Evolutionary conservation across 2,888 invertebrate species (phyloP).

Genomic region (Mycalesis mineus): DNA sequence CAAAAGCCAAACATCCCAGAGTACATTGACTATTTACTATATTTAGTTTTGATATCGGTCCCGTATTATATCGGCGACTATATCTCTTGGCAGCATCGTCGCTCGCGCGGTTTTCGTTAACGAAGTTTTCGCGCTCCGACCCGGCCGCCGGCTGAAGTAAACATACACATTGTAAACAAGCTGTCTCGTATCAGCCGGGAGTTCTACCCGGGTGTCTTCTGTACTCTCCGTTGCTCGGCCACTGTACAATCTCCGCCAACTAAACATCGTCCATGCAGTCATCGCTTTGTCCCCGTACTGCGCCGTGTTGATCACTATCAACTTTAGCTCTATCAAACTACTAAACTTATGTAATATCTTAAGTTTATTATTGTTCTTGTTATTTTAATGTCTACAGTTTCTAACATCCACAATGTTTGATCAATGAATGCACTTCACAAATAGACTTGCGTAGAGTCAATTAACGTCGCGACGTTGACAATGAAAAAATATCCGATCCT

Average conservation of each 20-base stretch:
- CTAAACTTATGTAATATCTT: too few relatives aligned
- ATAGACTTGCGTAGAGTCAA: background rate
- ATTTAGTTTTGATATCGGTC: slow-evolving; percentile 50
- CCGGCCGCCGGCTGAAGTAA: slow-evolving; percentile 66
- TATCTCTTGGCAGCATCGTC: slow-evolving; percentile 68
- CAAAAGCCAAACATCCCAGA: too few relatives aligned
- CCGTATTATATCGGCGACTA: slow-evolving; percentile 67
- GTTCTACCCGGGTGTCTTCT: slow-evolving; percentile 57
- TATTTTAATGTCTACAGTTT: too few relatives aligned
- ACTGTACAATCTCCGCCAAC: slow-evolving; percentile 69
- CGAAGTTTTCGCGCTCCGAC: slow-evolving; percentile 60
- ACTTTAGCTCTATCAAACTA: background rate
- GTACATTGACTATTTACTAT: too few relatives aligned
- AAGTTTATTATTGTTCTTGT: too few relatives aligned
- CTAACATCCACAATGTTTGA: too few relatives aligned
- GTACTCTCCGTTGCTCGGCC: slow-evolving; percentile 49
- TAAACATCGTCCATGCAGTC: slow-evolving; percentile 76
- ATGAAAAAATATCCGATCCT: slow-evolving; percentile 50
- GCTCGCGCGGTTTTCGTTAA: slow-evolving; percentile 67
- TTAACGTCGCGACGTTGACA: background rate
- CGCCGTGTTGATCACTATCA: slow-evolving; percentile 56
- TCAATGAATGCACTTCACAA: background rate
- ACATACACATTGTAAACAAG: slow-evolving; percentile 71
- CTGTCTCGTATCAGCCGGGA: slow-evolving; percentile 69
- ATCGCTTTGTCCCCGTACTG: slow-evolving; percentile 73